Conservation (phyloP, 1,140 invertebrate species). For the Metaphire vulgaris region DNA sequence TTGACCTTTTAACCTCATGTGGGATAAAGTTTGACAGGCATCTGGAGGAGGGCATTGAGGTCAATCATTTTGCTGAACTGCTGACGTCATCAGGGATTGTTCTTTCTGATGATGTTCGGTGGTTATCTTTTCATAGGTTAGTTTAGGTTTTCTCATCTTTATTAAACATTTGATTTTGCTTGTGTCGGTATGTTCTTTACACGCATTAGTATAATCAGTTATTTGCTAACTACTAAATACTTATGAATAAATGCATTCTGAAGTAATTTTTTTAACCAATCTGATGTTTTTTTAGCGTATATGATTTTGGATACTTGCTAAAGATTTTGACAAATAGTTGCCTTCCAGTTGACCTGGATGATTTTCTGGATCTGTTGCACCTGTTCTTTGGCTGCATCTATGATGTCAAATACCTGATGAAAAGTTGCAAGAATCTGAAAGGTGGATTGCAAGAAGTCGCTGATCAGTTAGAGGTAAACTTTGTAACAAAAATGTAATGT, state of each 20-base stretch:
- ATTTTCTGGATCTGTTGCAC: slow-evolving; percentile 86
- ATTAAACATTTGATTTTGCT: too few species aligned
- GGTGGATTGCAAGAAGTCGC: slow-evolving; percentile 75
- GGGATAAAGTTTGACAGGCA: slow-evolving; percentile 92
- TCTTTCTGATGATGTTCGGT: slow-evolving; percentile 74
- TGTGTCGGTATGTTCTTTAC: too few species aligned
- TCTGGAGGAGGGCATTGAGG: slow-evolving; percentile 90
- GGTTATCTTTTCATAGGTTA: slow-evolving; percentile 89
- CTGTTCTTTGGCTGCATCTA: slow-evolving; percentile 91
- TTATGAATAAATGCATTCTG: too few species aligned
- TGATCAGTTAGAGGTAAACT: slow-evolving; percentile 32
- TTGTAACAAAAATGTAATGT: too few species aligned
- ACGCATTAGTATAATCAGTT: too few species aligned
- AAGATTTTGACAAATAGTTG: slow-evolving; percentile 83
- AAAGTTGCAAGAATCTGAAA: slow-evolving; percentile 93
- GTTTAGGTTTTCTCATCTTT: too few species aligned
- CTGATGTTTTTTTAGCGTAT: slow-evolving; percentile 60
- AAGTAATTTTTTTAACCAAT: too few species aligned
- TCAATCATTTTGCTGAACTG: slow-evolving; percentile 84
- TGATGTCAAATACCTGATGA: slow-evolving; percentile 98
- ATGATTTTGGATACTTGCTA: slow-evolving; percentile 96
- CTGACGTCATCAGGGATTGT: slow-evolving; percentile 90
- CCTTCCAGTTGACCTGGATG: slow-evolving; percentile 77
- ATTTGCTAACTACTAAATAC: too few species aligned
- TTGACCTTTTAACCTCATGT: slow-evolving; percentile 84